Conservation (phyloP, 92 coral and sea anemone genomes). For the Umimayanthus kanabou region DNA sequence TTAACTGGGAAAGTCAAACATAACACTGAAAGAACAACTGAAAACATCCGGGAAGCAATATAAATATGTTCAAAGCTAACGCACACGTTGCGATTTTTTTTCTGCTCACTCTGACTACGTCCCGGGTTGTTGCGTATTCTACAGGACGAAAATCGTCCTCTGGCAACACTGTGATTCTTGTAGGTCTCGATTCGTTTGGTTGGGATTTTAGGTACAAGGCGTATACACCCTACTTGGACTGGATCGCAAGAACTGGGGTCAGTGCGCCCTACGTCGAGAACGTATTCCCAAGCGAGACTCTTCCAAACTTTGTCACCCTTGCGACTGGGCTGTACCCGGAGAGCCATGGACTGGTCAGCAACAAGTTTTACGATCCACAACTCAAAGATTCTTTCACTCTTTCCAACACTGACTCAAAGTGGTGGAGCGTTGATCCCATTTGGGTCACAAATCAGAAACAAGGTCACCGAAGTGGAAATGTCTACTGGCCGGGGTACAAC, state of each 20-base stretch:
- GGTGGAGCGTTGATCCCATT: conserved; percentile 84
- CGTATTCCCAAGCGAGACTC: conserved; percentile 75
- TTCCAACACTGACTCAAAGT: conserved; percentile 69
- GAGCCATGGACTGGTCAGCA: conserved; percentile 76
- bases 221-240: conserved; percentile 45
- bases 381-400: conserved; percentile 59
- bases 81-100: not conserved
- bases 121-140: not conserved
- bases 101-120: not conserved
- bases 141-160: not conserved
- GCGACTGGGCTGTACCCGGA: conserved; percentile 93
- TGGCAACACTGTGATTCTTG: not conserved
- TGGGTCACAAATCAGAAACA: conserved; percentile 90
- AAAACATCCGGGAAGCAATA: too few species aligned
- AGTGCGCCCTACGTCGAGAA: conserved; percentile 75
- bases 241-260: conserved; percentile 70
- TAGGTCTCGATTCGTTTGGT: not conserved
- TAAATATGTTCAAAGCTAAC: too few species aligned
- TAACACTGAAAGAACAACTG: too few species aligned
- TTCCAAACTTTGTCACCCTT: conserved; percentile 76
- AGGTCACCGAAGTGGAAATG: conserved; percentile 77
- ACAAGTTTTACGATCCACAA: conserved; percentile 79
- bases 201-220: conserved; percentile 5
- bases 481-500: conserved; percentile 86
- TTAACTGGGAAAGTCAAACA: too few species aligned